Percentiles rank a stretch among this genome's conserved stretches.
These are phyloP conservation scores for Carassius auratus DNA, from an alignment of 2,113 vertebrate species.

Conservation along the genomic window DNA sequence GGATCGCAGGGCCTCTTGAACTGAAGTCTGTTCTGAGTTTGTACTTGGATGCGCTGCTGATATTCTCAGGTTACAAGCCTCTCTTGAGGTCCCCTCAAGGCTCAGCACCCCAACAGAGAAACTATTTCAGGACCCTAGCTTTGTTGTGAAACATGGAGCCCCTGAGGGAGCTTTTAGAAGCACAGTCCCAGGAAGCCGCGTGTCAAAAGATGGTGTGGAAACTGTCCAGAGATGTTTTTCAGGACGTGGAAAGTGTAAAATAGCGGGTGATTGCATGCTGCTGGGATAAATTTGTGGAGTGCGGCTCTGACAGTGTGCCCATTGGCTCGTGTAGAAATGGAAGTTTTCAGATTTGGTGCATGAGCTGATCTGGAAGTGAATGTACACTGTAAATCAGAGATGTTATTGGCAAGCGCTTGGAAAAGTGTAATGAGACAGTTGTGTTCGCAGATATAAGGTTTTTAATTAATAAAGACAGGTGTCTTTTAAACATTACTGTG, in stretches of 20 bases:
- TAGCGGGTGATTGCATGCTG: background rate
- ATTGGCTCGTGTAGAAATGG: background rate
- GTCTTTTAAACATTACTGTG: background rate
- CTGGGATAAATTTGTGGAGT: background rate
- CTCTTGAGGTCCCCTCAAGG: background rate
- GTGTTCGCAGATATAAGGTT: background rate
- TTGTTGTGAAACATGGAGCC: constrained; percentile 40
- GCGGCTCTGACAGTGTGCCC: background rate
- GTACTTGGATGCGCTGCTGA: background rate
- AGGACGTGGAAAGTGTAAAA: background rate
- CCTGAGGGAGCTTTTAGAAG: background rate
- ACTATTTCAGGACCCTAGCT: constrained; percentile 44
- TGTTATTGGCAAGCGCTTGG: background rate
- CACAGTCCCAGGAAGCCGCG: constrained; percentile 25
- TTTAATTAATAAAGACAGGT: background rate
- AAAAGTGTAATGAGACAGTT: constrained; percentile 8
- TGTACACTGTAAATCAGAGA: background rate
- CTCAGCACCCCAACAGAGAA: background rate
- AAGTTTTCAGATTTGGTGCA: constrained; percentile 23
- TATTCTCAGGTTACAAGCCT: constrained; percentile 30
- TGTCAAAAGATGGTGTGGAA: constrained; percentile 20
- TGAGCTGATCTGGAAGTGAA: background rate
- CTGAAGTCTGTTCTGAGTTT: background rate
- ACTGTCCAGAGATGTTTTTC: background rate
- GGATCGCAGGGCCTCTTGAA: background rate